Evolutionary conservation across 2,797 vertebrate genomes (phyloP), one percentile per base, ranked within the genome.

Genomic region (Notamacropus eugenii): DNA sequence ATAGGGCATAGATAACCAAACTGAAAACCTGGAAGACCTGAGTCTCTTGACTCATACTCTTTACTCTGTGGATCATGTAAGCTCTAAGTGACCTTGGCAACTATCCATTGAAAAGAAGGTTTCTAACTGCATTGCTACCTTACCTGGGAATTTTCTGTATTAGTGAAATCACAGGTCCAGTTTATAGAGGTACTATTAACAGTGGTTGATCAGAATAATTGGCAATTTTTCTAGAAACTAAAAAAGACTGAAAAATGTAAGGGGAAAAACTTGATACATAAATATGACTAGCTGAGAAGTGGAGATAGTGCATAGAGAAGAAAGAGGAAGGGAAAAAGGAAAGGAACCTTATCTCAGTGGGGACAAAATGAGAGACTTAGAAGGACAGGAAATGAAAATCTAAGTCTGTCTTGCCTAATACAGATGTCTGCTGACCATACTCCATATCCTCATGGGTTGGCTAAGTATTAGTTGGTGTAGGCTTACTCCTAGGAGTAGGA

Each of bases 381-480:
- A 97, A 27, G 95, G 93, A 96, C 97, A 93, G 97, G 96, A 95
- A 97, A 95, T 90, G 95, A 92, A 94, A 93, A 91, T 90, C 28
- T 54, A 50, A 95, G 54, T 40, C 82, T 58, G 82, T 56, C 62
- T 24, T 10, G 62, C 93, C 40, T 74, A 34, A 91, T 50, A 92
- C 92, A 82, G 95, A 95, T 58, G 62, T 92, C 93, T 94, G 57
- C 94, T 91, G 92, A n/a, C 93, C 59, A 92, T 90, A 92, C 90
- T 94, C 90, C 92, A 87, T 50, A 93, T 93, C 40, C 29, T 34
- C 74, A 11, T 50, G 59, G 94, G 93, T 59, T 90, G 55, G 87
- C 31, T 82, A 93, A 95, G 52, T 59, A 46, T 50, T 91, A 58
- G 54, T 29, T 31, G 52, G 31, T 31, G 46, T 31, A 22, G 57